A percentile compares a stretch with the other conserved stretches of the same genome.
phyloP scores from a whole-genome alignment of 2,113 vertebrate species.

The Pedionomus torquatus region DNA sequence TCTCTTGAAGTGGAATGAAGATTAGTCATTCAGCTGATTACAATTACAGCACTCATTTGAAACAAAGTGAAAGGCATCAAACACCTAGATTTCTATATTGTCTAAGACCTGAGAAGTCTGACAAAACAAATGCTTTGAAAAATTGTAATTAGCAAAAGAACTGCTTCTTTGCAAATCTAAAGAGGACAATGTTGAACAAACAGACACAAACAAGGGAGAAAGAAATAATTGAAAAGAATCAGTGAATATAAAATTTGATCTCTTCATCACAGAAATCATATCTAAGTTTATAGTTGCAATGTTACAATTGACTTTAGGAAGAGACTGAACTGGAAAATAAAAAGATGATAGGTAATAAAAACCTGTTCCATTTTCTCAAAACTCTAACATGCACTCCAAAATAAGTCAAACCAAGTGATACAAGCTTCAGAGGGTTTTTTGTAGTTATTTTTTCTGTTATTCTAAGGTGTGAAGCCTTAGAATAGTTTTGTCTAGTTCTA shows the following conservation, averaged over 20 bases:
- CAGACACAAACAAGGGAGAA: neutral
- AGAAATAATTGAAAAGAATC: neutral
- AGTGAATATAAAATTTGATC: neutral
- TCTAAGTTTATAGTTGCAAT: neutral
- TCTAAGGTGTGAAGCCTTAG: too few relatives aligned
- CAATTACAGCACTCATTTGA: conserved; percentile 20
- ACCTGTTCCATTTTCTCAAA: neutral
- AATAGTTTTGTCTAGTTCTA: too few relatives aligned
- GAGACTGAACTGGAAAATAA: neutral
- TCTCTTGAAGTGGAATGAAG: conserved; percentile 7
- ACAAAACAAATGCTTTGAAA: neutral
- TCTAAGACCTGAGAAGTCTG: neutral
- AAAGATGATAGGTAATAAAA: neutral
- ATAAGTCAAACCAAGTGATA: neutral
- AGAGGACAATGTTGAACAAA: neutral
- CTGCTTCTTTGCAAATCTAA: neutral
- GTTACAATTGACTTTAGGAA: neutral
- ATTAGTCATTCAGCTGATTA: conserved; percentile 34
- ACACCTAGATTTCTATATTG: neutral
- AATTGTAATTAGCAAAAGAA: neutral
- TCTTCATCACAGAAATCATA: neutral
- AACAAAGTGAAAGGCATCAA: conserved; percentile 30
- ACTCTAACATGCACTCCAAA: neutral
- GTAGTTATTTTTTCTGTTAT: too few relatives aligned
- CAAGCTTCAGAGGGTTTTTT: too few relatives aligned